phyloP scores from a whole-genome alignment of 2,113 vertebrate species.

The Scomber colias region DNA sequence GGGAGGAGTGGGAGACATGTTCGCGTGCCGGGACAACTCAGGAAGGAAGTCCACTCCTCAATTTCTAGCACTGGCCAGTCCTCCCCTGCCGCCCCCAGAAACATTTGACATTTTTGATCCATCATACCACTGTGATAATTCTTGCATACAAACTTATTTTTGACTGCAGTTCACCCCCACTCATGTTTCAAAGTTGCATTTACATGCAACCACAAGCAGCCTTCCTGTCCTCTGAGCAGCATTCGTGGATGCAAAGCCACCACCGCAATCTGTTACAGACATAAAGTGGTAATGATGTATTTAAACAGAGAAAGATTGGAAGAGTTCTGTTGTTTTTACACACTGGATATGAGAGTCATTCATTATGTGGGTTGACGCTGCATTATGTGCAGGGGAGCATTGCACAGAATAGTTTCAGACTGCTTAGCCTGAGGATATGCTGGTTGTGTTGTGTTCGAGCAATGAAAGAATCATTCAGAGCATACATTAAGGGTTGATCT shows the following conservation, averaged over 20 bases:
- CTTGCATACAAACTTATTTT: slow-evolving; percentile 13
- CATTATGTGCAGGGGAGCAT: not conserved
- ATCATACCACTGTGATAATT: not conserved
- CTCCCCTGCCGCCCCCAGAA: too few species aligned
- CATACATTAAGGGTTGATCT: slow-evolving; percentile 18
- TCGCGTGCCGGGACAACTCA: slow-evolving; percentile 28
- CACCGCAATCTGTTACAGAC: slow-evolving; percentile 10
- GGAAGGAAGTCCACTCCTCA: slow-evolving; percentile 76
- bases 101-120: not conserved
- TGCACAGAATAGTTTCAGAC: not conserved
- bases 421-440: slow-evolving; percentile 7
- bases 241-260: slow-evolving; percentile 14
- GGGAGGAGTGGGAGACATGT: not conserved
- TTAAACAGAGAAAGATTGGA: not conserved
- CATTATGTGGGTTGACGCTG: not conserved
- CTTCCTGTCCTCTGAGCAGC: slow-evolving; percentile 27
- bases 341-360: not conserved
- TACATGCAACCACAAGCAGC: not conserved
- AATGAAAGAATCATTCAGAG: slow-evolving; percentile 28
- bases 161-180: slow-evolving; percentile 25
- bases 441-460: slow-evolving; percentile 14
- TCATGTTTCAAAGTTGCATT: slow-evolving; percentile 11
- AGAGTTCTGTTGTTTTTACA: slow-evolving; percentile 18
- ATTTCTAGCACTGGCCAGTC: slow-evolving; percentile 18
- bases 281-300: slow-evolving; percentile 14